Conservation (phyloP, 2,797 vertebrate species). For the Mormyrus hasselquistii region DNA sequence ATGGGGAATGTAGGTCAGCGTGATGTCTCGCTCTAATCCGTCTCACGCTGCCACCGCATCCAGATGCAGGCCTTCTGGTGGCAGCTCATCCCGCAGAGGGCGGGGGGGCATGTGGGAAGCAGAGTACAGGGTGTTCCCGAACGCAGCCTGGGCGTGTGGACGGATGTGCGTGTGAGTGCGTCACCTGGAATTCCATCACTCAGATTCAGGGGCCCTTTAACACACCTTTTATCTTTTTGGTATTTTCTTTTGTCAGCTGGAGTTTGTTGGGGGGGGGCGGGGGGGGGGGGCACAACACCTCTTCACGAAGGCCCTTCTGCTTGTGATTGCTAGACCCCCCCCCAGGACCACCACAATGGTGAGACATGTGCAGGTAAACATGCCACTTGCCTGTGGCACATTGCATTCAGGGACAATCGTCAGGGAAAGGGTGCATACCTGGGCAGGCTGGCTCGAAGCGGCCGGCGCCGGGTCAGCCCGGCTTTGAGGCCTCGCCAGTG, state of each 20-base stretch:
- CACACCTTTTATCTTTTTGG: background rate
- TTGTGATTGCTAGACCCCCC: background rate
- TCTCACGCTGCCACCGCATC: conserved; percentile 49
- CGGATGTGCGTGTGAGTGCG: background rate
- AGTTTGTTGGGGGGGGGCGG: background rate
- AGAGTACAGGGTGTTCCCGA: background rate
- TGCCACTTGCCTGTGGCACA: background rate
- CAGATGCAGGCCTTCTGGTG: conserved; percentile 55
- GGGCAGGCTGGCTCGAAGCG: background rate
- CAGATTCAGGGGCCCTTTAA: background rate
- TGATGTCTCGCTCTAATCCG: conserved; percentile 71
- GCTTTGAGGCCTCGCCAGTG: background rate
- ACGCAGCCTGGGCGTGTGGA: background rate
- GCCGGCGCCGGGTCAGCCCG: too few relatives aligned
- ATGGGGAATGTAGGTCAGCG: conserved; percentile 62
- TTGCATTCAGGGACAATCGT: background rate
- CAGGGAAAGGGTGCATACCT: background rate
- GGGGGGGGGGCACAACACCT: background rate
- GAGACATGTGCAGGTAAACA: background rate
- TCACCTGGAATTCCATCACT: background rate
- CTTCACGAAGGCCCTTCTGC: background rate
- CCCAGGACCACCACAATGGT: background rate
- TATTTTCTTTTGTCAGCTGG: background rate
- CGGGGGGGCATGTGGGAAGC: background rate
- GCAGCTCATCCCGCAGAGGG: conserved; percentile 55